Conservation (phyloP, 2,797 vertebrate genomes). For the Alauda arvensis region DNA sequence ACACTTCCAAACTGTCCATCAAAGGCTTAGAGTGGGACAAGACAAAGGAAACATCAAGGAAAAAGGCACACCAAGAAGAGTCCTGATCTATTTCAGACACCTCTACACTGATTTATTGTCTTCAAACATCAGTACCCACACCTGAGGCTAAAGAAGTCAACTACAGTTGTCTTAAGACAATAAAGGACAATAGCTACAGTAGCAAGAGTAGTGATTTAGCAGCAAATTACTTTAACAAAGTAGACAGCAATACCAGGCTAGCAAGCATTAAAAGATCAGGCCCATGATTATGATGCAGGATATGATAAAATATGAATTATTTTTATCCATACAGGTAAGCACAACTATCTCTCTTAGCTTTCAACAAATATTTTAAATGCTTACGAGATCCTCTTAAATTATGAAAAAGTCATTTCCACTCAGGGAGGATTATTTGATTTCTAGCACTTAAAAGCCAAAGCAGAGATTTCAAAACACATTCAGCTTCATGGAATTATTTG, state of each 20-base stretch:
- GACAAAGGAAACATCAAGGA: background rate
- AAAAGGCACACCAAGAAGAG: background rate
- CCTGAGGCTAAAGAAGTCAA: background rate
- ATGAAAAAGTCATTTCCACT: background rate
- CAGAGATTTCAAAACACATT: background rate
- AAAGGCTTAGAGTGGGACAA: background rate
- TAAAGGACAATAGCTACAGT: background rate
- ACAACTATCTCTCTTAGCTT: background rate
- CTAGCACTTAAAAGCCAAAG: background rate
- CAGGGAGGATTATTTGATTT: background rate
- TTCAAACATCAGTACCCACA: accelerated
- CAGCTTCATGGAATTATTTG: background rate
- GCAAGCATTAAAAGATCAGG: background rate
- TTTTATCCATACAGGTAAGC: background rate
- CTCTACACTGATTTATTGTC: background rate
- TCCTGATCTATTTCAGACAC: background rate
- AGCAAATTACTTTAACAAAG: background rate
- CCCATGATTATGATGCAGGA: background rate
- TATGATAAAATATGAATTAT: background rate
- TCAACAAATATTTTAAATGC: background rate
- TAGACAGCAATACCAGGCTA: background rate
- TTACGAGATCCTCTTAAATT: background rate
- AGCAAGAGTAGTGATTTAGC: background rate
- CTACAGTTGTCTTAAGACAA: background rate
- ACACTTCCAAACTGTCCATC: background rate